Conservation (phyloP, 2,797 vertebrate genomes). For the Acanthopagrus latus region DNA sequence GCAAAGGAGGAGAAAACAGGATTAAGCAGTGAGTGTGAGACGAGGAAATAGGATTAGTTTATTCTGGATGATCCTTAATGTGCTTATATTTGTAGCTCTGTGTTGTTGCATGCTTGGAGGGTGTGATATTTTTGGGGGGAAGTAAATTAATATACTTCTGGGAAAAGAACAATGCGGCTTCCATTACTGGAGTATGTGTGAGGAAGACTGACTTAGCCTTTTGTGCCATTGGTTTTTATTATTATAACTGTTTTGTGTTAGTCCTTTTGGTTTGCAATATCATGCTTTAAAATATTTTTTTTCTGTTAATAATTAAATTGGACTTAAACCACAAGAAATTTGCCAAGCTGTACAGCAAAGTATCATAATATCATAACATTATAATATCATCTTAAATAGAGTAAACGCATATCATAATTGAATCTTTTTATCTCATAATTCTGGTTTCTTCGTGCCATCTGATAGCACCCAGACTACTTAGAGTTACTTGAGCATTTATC, state of each 20-base stretch:
- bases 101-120: conserved; percentile 40
- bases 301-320: conserved; percentile 35
- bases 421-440: conserved; percentile 62
- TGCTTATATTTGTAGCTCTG: conserved; percentile 33
- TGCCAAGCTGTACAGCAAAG: conserved; percentile 30
- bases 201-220: conserved; percentile 28
- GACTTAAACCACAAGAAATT: conserved; percentile 39
- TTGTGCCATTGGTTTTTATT: conserved; percentile 16
- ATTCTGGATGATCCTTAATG: conserved; percentile 34
- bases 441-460: conserved; percentile 55
- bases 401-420: conserved; percentile 60
- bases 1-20: conserved; percentile 18
- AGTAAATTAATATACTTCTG: conserved; percentile 66
- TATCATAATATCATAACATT: conserved; percentile 61
- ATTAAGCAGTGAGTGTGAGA: conserved; percentile 33
- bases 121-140: conserved; percentile 61
- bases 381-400: conserved; percentile 55
- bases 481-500: conserved; percentile 65
- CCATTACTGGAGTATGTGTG: conserved; percentile 36
- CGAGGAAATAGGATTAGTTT: conserved; percentile 30
- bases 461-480: conserved; percentile 60
- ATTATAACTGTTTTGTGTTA: neutral
- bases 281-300: conserved; percentile 10
- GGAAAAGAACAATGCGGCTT: conserved; percentile 56
- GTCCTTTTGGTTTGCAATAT: conserved; percentile 14